Conservation (phyloP, 1,140 invertebrate genomes). For the Bombus fervidus region DNA sequence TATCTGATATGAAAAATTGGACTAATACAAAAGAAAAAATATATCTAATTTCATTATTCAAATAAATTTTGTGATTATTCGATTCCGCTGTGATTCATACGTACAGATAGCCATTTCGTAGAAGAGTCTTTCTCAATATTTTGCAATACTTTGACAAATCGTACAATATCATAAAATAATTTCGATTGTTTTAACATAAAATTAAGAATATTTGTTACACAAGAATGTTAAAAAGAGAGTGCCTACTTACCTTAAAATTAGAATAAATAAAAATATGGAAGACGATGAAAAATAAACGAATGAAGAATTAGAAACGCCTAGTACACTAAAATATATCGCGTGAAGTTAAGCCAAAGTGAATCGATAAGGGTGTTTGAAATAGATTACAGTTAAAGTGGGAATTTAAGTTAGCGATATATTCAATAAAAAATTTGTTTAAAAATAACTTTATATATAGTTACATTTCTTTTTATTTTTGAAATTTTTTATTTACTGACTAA, state of each 20-base stretch:
- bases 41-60: not conserved
- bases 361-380: not conserved
- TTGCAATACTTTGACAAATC: not conserved
- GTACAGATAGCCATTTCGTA: not conserved
- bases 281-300: slow-evolving; percentile 7
- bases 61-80: not conserved
- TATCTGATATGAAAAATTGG: not conserved
- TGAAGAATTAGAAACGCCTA: not conserved
- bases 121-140: not conserved
- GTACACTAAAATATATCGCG: not conserved
- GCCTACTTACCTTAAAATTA: slow-evolving; percentile 31
- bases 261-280: slow-evolving; percentile 38
- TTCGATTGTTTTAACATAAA: not conserved
- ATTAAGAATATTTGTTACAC: not conserved
- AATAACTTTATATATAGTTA: not conserved
- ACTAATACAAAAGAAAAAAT: not conserved
- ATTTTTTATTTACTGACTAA: not conserved
- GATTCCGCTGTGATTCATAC: not conserved
- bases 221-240: not conserved
- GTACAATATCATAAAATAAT: not conserved
- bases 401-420: not conserved
- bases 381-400: not conserved
- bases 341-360: slow-evolving; percentile 14
- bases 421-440: not conserved
- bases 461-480: not conserved